Percentiles rank a stretch among this genome's conserved stretches.
Conservation (phyloP, 1,140 invertebrate species). For the Asobara japonica region DNA sequence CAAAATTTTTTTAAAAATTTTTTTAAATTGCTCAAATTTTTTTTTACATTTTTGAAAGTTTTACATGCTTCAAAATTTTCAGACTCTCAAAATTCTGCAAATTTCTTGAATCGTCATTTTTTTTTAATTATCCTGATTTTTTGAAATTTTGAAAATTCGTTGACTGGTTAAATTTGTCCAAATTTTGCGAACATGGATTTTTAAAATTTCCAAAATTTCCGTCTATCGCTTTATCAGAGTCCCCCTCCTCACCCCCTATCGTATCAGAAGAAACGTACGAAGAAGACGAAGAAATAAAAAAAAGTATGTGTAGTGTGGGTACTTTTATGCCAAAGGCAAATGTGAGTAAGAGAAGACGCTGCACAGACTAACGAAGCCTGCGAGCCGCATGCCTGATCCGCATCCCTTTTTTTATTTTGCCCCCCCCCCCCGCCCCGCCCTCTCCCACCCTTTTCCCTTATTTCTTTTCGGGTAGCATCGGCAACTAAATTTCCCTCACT, state of each 20-base stretch:
- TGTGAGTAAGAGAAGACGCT: constrained; percentile 29
- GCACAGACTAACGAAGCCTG: constrained; percentile 43
- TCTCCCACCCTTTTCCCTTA: not conserved
- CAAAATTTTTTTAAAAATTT: no score
- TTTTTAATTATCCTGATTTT: no score
- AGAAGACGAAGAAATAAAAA: not conserved
- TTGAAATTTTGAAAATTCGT: no score
- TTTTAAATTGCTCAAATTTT: no score
- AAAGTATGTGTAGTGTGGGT: not conserved
- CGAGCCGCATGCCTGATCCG: constrained; percentile 41
- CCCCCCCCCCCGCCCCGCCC: constrained; percentile 14
- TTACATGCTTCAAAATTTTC: no score
- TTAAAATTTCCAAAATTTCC: no score
- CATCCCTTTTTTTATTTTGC: constrained; percentile 13
- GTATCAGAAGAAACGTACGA: not conserved
- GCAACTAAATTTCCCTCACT: not conserved
- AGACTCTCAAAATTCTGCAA: no score
- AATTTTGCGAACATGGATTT: no score
- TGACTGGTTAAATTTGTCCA: no score
- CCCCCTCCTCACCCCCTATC: constrained; percentile 15
- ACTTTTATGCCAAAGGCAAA: constrained; percentile 2
- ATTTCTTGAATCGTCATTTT: no score
- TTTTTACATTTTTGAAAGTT: no score
- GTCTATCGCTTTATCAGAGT: constrained; percentile 29
- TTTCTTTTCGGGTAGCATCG: not conserved